Base-by-base conservation (phyloP, 1,140 invertebrate genomes). In the Coelopa frigida region DNA sequence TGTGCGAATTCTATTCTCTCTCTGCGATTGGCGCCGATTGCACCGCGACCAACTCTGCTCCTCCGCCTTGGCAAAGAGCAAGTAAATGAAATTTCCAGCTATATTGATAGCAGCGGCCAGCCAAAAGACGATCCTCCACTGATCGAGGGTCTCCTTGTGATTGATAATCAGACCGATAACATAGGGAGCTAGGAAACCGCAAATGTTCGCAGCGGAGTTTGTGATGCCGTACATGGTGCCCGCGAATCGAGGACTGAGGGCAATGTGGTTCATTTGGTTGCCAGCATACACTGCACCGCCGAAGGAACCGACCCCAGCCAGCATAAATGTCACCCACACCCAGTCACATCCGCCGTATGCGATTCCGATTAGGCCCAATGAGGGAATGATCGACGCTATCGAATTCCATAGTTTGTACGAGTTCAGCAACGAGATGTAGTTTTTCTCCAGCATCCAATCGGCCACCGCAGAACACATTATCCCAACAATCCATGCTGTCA, bases 81-180 rank as follows among this genome's bases (percentile, higher is more conserved):
- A 64, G 63, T 89, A 94, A 56, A 94, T 82, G 3, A 86, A 73
- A 62, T 87, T 88, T 0, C 83, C 79, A 8, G 77, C 73, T 14
- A 85, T 75, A 63, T 89, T 89, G 24, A 94, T 80, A 4, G 74
- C 83, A 1, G 86, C 83, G 1, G 87, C 84, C 49, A 92, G 76
- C 74, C 87, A 92, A 70, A 94, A 94, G 21, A 94, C 87, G 44
- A 81, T 79, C 38, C 86, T 81, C 91, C 91, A 95, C 52, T 87
- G 81, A 35, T 80, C 81, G 10, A 88, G 59, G 0, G 87, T 89
- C 78, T 90, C 80, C 84, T 82, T 76, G 46, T 82, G 81, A 54
- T 80, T 73, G 23, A 86, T 83, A 27, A 85, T 78, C 36, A 75
- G 67, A 21, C 87, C 85, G 35, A 85, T 83, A 14, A 89, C 74